phyloP scores from a whole-genome alignment of 2,888 invertebrate genomes.

The Cephalotes varians region DNA sequence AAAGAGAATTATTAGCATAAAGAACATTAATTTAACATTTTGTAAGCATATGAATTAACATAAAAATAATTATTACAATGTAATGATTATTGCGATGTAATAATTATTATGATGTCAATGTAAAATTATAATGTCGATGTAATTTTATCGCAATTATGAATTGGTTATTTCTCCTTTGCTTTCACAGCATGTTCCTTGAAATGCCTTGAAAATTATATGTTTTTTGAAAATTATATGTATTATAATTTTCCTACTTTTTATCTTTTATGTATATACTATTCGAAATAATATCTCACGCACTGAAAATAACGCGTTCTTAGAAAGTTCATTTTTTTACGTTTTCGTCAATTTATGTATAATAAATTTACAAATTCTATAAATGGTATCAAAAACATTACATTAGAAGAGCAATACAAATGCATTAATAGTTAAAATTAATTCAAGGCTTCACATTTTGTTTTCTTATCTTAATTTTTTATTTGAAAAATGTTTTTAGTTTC shows the following conservation, averaged over 20 bases:
- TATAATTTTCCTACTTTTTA: neutral
- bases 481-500: neutral
- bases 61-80: neutral
- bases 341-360: neutral
- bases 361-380: neutral
- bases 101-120: neutral
- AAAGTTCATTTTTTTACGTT: neutral
- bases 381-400: neutral
- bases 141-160: constrained; percentile 8
- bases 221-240: neutral
- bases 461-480: neutral
- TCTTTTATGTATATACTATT: neutral
- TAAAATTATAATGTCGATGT: neutral
- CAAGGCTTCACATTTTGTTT: neutral
- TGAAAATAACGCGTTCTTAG: neutral
- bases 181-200: constrained; percentile 53
- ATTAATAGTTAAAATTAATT: neutral
- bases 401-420: neutral
- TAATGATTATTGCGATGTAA: too few relatives aligned
- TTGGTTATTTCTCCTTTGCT: neutral
- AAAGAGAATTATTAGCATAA: neutral
- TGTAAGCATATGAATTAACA: neutral
- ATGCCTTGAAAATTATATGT: too few relatives aligned
- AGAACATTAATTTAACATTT: constrained; percentile 4
- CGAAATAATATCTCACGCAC: neutral